These are phyloP conservation scores for Lasiurus borealis DNA, from an alignment of 2,113 vertebrate species.

Conservation along the genomic window DNA sequence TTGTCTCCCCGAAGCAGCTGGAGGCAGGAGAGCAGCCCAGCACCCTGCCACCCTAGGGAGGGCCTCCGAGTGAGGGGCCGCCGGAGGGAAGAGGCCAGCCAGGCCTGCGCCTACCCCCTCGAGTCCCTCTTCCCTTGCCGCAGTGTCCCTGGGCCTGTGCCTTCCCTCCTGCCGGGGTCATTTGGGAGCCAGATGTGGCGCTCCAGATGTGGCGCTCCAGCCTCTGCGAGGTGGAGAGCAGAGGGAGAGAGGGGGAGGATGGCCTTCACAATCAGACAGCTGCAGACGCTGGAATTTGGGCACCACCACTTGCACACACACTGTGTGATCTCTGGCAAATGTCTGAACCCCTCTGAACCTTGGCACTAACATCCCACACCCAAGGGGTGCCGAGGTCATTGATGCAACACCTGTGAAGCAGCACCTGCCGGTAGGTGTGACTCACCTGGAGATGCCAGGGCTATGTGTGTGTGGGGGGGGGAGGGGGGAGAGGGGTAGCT, in stretches of 20 bases:
- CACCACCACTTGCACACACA: background rate
- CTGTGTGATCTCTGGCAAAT: background rate
- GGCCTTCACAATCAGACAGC: slow-evolving; percentile 60
- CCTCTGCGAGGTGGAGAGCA: background rate
- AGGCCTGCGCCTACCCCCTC: background rate
- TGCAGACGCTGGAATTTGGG: background rate
- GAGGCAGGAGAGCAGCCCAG: slow-evolving; percentile 36
- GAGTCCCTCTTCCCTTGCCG: background rate
- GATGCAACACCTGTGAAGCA: background rate
- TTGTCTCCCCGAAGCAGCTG: slow-evolving; percentile 79
- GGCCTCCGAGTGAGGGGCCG: slow-evolving; percentile 47
- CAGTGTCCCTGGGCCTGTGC: slow-evolving; percentile 36
- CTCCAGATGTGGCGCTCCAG: slow-evolving; percentile 63
- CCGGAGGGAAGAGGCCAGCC: background rate
- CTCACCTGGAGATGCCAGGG: accelerated
- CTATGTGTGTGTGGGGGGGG: too few species aligned
- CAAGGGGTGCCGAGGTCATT: background rate
- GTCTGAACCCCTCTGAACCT: background rate
- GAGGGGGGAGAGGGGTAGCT: background rate
- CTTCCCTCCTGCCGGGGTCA: slow-evolving; percentile 62
- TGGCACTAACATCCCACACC: accelerated
- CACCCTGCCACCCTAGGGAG: slow-evolving; percentile 27
- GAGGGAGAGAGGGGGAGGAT: background rate
- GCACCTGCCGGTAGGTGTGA: background rate
- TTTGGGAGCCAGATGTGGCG: slow-evolving; percentile 80